These are phyloP conservation scores for Drosophila baimaii DNA, from an alignment of 1,140 invertebrate genomes.

Conservation along the genomic window DNA sequence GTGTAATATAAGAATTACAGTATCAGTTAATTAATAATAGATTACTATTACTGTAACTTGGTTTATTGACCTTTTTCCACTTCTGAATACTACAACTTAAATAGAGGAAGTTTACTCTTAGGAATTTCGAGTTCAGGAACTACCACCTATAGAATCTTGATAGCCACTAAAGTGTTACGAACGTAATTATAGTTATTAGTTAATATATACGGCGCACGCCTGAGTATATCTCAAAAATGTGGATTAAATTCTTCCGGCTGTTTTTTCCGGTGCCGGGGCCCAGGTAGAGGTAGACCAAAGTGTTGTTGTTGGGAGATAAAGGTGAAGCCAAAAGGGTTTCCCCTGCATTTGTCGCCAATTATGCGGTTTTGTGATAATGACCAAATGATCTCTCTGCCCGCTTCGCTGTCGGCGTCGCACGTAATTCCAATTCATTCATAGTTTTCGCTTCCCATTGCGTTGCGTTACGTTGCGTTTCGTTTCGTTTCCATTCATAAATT, in stretches of 20 bases:
- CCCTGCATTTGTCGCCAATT: constrained; percentile 77
- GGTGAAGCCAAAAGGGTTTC: constrained; percentile 26
- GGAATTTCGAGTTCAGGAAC: neutral
- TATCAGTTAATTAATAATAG: neutral
- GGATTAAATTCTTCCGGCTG: constrained; percentile 5
- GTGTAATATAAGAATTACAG: too few relatives aligned
- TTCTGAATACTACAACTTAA: neutral
- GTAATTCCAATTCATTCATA: constrained; percentile 83
- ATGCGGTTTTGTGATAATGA: constrained; percentile 84
- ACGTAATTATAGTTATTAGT: neutral
- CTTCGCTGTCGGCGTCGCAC: constrained; percentile 54
- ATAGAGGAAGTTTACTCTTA: neutral
- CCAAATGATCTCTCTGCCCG: constrained; percentile 70
- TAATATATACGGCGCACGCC: neutral
- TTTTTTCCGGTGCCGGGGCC: constrained; percentile 25
- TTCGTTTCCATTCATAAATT: constrained; percentile 80
- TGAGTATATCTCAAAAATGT: neutral
- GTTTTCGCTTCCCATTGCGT: constrained; percentile 30
- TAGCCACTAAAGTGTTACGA: neutral
- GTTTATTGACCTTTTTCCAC: neutral
- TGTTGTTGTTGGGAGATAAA: constrained; percentile 17
- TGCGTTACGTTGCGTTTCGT: constrained; percentile 19
- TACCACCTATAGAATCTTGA: neutral
- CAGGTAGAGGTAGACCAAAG: constrained; percentile 6
- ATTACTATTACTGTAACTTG: neutral